Evolutionary conservation across 2,113 vertebrate genomes (phyloP).

Genomic region (Connochaetes taurinus): DNA sequence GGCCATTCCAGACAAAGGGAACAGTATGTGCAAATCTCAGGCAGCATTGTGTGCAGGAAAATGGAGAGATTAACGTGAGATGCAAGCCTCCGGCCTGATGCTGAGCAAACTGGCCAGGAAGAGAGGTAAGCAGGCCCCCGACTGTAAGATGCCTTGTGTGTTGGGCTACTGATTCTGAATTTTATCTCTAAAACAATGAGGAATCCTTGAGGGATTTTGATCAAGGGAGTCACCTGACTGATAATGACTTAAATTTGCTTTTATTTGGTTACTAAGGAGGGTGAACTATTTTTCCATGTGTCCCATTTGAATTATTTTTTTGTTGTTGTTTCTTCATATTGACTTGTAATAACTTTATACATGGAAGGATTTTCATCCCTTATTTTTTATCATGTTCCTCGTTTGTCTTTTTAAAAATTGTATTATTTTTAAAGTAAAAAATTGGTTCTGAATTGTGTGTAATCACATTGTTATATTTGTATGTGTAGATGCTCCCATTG

Average conservation of each 20-base stretch:
- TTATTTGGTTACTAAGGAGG: background rate
- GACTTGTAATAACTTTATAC: background rate
- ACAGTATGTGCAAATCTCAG: background rate
- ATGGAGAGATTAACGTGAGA: rapidly evolving
- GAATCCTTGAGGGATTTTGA: background rate
- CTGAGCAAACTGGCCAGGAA: background rate
- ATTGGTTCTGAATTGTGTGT: background rate
- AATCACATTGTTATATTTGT: background rate
- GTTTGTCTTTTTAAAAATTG: background rate
- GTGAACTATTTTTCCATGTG: background rate
- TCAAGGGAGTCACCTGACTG: background rate
- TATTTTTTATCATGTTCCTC: background rate
- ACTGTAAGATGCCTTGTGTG: background rate
- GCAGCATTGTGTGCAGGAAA: background rate
- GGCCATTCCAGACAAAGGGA: background rate
- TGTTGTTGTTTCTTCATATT: background rate
- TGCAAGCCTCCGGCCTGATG: rapidly evolving
- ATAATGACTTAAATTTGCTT: background rate
- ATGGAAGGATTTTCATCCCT: background rate
- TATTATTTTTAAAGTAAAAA: background rate
- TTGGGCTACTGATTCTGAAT: background rate
- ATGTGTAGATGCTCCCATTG: background rate
- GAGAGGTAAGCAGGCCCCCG: background rate
- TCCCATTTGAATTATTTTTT: background rate
- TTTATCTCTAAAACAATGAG: background rate